phyloP scores from a whole-genome alignment of 2,888 invertebrate genomes.

The Aleiodes alternator region DNA sequence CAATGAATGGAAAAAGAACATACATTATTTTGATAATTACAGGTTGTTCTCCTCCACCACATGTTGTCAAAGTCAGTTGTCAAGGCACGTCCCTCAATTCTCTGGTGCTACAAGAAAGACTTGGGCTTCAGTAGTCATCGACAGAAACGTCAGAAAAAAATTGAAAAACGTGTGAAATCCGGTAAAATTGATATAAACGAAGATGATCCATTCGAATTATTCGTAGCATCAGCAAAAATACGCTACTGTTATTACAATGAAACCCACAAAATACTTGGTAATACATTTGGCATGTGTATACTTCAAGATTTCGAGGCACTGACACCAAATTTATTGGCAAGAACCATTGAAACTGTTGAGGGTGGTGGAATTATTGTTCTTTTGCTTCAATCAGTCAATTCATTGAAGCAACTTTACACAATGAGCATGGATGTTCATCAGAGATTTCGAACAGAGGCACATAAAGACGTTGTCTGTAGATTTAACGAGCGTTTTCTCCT shows the following conservation, averaged over 20 bases:
- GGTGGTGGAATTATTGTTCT: constrained; percentile 96
- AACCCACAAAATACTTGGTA: constrained; percentile 97
- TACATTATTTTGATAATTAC: constrained; percentile 35
- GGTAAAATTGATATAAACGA: constrained; percentile 94
- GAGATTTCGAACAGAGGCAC: constrained; percentile 95
- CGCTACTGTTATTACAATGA: constrained; percentile 98
- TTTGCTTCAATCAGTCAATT: constrained; percentile 88
- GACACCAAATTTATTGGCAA: constrained; percentile 96
- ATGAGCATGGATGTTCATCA: constrained; percentile 99
- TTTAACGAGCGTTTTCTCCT: constrained; percentile 98
- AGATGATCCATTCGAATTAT: constrained; percentile 97
- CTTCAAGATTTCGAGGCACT: constrained; percentile 98
- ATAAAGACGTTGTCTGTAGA: constrained; percentile 91
- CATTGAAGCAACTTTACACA: constrained; percentile 94
- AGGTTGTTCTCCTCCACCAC: constrained; percentile 98
- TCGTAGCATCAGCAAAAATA: constrained; percentile 96
- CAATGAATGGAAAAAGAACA: background rate
- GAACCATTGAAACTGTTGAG: constrained; percentile 98
- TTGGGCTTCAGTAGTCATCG: constrained; percentile 84
- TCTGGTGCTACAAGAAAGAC: constrained; percentile 98
- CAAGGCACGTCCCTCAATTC: constrained; percentile 93
- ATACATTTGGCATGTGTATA: constrained; percentile 97
- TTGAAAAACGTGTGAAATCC: constrained; percentile 89
- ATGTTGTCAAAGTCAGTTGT: constrained; percentile 97
- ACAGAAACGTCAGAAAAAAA: constrained; percentile 91